Conservation (phyloP, 2,888 invertebrate species). For the Leptinotarsa tumamoca region DNA sequence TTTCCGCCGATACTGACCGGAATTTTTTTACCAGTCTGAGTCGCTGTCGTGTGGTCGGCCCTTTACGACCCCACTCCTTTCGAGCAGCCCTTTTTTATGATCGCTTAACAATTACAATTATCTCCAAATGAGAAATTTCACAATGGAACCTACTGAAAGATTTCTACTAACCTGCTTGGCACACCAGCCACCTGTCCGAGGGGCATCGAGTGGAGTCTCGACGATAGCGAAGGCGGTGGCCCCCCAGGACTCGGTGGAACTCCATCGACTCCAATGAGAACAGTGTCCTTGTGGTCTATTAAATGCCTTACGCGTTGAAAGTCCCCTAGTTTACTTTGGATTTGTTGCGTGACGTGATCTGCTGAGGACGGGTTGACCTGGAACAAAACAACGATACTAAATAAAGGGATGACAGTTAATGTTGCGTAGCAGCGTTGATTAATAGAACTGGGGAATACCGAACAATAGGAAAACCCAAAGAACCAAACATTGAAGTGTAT, state of each 20-base stretch:
- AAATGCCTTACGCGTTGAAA: slow-evolving; percentile 77
- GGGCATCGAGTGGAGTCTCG: slow-evolving; percentile 31
- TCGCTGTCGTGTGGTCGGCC: too few species aligned
- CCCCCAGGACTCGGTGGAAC: slow-evolving; percentile 72
- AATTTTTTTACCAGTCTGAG: too few species aligned
- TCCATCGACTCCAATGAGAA: slow-evolving; percentile 74
- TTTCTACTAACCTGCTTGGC: slow-evolving; percentile 43
- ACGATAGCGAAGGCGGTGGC: slow-evolving; percentile 60
- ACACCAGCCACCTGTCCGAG: slow-evolving; percentile 36
- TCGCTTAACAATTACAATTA: too few species aligned
- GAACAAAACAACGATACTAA: slow-evolving; percentile 45
- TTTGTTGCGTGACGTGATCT: slow-evolving; percentile 78
- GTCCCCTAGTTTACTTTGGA: slow-evolving; percentile 79
- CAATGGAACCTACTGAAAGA: neutral
- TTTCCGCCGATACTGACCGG: too few species aligned
- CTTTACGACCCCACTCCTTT: too few species aligned
- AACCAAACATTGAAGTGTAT: too few species aligned
- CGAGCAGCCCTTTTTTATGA: too few species aligned
- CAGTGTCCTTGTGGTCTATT: slow-evolving; percentile 74
- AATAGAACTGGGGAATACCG: neutral
- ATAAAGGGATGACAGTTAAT: neutral
- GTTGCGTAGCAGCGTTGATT: neutral
- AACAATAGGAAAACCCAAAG: neutral
- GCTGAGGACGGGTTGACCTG: slow-evolving; percentile 75
- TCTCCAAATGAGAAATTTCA: too few species aligned